These are phyloP conservation scores for Trichomycterus rosablanca DNA, from an alignment of 2,113 vertebrate genomes.

Conservation along the genomic window DNA sequence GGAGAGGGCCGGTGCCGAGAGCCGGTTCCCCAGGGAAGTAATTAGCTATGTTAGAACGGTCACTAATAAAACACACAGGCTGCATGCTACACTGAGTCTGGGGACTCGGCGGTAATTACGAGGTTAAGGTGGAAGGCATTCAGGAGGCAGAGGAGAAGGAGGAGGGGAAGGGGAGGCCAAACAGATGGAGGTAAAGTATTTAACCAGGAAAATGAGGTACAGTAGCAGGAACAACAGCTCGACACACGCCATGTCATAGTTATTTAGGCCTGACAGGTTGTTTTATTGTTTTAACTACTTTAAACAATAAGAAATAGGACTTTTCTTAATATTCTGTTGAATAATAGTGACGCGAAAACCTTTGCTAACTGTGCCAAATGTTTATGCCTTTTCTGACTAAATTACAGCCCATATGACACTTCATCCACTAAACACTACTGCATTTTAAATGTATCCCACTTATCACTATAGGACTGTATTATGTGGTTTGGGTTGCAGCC, in stretches of 20 bases:
- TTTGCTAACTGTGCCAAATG: no score
- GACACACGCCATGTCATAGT: not conserved
- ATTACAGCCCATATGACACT: no score
- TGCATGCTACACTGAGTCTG: constrained; percentile 27
- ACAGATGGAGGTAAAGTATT: constrained; percentile 7
- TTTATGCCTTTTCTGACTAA: no score
- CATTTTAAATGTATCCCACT: no score
- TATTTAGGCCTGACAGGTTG: not conserved
- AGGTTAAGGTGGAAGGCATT: not conserved
- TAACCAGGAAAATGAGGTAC: constrained; percentile 13
- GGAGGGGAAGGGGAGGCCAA: not conserved
- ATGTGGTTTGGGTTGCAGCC: no score
- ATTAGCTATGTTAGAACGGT: constrained; percentile 38
- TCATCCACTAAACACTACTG: no score
- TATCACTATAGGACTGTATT: no score
- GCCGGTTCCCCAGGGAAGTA: constrained; percentile 41
- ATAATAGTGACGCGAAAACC: no score
- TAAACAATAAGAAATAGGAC: no score
- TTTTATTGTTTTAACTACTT: not conserved
- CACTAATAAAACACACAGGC: constrained; percentile 35
- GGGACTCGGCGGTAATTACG: constrained; percentile 19
- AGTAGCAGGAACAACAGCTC: constrained; percentile 14
- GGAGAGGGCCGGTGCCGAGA: constrained; percentile 16
- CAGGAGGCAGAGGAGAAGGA: not conserved
- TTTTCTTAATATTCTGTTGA: no score